Evolutionary conservation across 2,113 vertebrate genomes (phyloP), one percentile per base, ranked within the genome.

Genomic region (Callaeas wilsoni): DNA sequence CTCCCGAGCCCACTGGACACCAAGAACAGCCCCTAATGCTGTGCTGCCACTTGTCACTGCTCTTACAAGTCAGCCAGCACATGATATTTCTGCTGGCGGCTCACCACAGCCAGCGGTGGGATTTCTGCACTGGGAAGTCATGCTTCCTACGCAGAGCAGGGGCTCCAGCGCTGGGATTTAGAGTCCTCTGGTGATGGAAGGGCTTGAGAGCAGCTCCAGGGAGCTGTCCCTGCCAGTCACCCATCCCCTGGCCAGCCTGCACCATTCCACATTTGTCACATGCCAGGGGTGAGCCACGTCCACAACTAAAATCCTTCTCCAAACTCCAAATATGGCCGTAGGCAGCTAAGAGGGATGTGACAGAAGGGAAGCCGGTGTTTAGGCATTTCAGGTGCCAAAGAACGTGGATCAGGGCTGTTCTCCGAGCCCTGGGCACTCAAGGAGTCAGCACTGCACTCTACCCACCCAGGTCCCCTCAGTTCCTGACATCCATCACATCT

Each of bases 191-290:
- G 13, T 23, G 53, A 67, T 1, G 4, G 62, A 29, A 33, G 26
- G 16, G 55, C 26, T 41, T 3, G 47, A 62, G 4, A 70, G 56
- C 9, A 30, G 47, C 70, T 56, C 14, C 29, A 12, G 56, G 0
- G 7, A 63, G 42, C 26, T 80, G 53, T 8, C 13, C 33, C 6
- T 6, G 12, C 25, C 30, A 8, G 59, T 13, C 46, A 1, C 68
- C 18, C 55, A 7, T 23, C 39, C 56, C 55, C 80, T 44, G 56
- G 46, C 41, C 76, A 89, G 19, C 46, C 78, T 21, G 78, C 56
- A 27, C 26, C 13, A 0, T 13, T 50, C 27, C 0, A 2, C 1
- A 0, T 37, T 68, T 64, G 56, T 47, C 41, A 11, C 2, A 2
- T 21, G 23, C 2, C 0, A 37, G 35, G 44, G 33, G 5, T 22